Percentiles rank a stretch among this genome's conserved stretches.
phyloP scores from a whole-genome alignment of 2,888 invertebrate species.

The Epistrophella euchroma region DNA sequence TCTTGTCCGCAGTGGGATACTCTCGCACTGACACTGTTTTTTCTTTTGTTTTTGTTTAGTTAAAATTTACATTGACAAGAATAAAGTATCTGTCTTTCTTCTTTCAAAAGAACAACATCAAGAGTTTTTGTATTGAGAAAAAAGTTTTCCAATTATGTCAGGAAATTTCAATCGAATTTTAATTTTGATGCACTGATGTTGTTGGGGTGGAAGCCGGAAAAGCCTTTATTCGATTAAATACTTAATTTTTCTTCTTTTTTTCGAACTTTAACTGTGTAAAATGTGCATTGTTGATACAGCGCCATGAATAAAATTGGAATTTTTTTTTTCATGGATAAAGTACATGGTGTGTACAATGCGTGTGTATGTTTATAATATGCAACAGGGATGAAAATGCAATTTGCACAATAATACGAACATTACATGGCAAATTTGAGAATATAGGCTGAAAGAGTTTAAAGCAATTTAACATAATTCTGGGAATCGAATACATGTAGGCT shows the following conservation, averaged over 20 bases:
- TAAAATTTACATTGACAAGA: neutral
- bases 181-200: neutral
- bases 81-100: neutral
- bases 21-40: neutral
- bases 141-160: conserved; percentile 39
- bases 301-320: neutral
- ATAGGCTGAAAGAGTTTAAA: neutral
- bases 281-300: neutral
- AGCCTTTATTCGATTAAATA: conserved; percentile 23
- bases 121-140: conserved; percentile 3
- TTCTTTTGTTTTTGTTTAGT: neutral
- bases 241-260: neutral
- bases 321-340: neutral
- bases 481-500: neutral
- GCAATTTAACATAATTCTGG: neutral
- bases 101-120: neutral
- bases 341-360: neutral
- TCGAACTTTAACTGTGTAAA: neutral
- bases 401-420: neutral
- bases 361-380: neutral
- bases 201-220: neutral
- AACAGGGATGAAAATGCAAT: neutral
- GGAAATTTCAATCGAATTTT: conserved; percentile 13
- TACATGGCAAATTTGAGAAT: neutral
- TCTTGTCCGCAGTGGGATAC: neutral